phyloP scores from a whole-genome alignment of 2,888 invertebrate species.

The Xanthorhoe designata region DNA sequence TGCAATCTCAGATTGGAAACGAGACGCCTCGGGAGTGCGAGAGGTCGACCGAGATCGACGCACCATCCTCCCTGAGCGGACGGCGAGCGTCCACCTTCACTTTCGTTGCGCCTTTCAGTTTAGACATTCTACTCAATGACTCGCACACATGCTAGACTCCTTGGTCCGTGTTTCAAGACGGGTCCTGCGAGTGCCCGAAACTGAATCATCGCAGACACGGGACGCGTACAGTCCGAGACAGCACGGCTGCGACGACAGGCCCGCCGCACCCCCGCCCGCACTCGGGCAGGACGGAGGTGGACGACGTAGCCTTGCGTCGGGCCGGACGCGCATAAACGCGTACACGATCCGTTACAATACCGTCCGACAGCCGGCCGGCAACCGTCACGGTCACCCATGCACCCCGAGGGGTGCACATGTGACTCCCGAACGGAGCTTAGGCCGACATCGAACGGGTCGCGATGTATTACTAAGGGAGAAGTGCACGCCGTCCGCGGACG shows the following conservation, averaged over 20 bases:
- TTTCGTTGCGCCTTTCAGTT: conserved; percentile 89
- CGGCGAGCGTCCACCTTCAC: conserved; percentile 56
- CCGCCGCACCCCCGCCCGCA: conserved; percentile 53
- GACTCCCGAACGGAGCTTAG: neutral
- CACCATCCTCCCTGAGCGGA: conserved; percentile 55
- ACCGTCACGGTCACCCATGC: neutral
- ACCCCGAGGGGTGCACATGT: neutral
- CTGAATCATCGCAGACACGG: conserved; percentile 44
- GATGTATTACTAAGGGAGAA: conserved; percentile 64
- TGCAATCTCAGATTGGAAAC: conserved; percentile 69
- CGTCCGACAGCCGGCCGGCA: neutral
- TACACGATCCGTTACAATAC: neutral
- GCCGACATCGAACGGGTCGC: conserved; percentile 44
- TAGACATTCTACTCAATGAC: conserved; percentile 83
- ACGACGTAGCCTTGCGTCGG: conserved; percentile 41
- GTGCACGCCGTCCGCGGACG: neutral
- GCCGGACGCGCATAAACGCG: conserved; percentile 18
- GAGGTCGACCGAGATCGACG: conserved; percentile 57
- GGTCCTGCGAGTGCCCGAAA: neutral
- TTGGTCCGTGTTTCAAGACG: neutral
- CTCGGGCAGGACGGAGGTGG: conserved; percentile 46
- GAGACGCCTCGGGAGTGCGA: conserved; percentile 87
- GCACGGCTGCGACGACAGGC: conserved; percentile 50
- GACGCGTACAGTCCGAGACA: conserved; percentile 62
- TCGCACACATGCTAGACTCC: conserved; percentile 80